These are phyloP conservation scores for Limosa lapponica DNA, from an alignment of 2,797 vertebrate genomes.

Conservation along the genomic window DNA sequence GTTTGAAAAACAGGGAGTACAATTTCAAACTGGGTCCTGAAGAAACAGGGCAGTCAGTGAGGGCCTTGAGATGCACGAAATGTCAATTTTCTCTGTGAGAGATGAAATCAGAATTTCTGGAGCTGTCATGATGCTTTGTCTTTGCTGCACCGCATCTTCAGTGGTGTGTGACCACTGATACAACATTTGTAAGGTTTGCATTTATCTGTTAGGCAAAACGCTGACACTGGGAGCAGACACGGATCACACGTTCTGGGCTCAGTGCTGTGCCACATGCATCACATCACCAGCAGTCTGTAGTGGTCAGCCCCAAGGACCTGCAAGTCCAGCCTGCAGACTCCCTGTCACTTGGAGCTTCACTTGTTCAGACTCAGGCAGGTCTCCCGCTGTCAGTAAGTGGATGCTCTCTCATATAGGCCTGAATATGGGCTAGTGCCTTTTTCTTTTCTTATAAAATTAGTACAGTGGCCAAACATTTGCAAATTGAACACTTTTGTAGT, in stretches of 20 bases:
- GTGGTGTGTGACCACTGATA: background rate
- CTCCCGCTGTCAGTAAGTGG: background rate
- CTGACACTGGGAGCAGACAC: background rate
- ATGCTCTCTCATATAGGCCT: background rate
- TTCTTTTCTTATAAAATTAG: background rate
- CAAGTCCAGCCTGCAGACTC: background rate
- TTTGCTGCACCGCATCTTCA: background rate
- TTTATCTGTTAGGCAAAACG: background rate
- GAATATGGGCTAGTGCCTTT: background rate
- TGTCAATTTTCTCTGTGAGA: background rate
- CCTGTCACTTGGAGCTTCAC: background rate
- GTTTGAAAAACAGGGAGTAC: slow-evolving; percentile 48
- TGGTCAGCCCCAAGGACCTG: fast-evolving
- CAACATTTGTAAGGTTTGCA: background rate
- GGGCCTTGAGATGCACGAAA: background rate
- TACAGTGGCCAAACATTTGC: background rate
- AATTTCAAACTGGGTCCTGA: slow-evolving; percentile 26
- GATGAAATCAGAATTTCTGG: background rate
- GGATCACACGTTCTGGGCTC: background rate
- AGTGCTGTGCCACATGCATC: background rate
- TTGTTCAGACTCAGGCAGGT: background rate
- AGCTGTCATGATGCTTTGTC: background rate
- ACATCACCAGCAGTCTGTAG: background rate
- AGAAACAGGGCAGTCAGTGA: background rate
- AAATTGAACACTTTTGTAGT: background rate